Percentiles rank a stretch among this genome's conserved stretches.
Conservation (phyloP, 2,113 vertebrate genomes). For the Serilophus lunatus region DNA sequence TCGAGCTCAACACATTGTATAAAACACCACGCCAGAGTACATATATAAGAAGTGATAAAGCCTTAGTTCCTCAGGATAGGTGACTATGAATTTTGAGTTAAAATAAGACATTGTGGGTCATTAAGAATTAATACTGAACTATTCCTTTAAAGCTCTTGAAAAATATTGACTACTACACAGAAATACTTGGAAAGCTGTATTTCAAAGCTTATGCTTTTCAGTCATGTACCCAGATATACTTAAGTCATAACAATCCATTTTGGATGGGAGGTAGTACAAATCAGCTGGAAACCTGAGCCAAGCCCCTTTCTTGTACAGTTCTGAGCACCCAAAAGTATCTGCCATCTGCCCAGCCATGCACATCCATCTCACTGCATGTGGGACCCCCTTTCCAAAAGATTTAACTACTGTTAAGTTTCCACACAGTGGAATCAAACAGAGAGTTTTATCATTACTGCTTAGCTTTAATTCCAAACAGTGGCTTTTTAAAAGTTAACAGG, state of each 20-base stretch:
- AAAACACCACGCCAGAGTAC: no score
- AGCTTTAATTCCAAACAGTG: not conserved
- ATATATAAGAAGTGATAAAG: not conserved
- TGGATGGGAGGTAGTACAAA: not conserved
- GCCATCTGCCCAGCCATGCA: not conserved
- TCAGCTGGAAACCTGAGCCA: not conserved
- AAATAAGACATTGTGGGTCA: not conserved
- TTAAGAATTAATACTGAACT: not conserved
- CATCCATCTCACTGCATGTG: accelerated
- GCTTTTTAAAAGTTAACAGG: not conserved
- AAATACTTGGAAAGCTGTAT: not conserved
- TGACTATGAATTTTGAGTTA: not conserved
- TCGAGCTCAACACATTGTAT: not conserved
- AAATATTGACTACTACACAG: not conserved
- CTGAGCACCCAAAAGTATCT: not conserved
- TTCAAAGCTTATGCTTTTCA: not conserved
- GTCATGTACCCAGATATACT: not conserved
- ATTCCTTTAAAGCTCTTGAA: not conserved
- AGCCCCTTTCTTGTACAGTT: not conserved
- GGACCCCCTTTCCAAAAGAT: not conserved
- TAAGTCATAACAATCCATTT: not conserved
- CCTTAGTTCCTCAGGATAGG: not conserved
- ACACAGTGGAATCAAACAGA: not conserved
- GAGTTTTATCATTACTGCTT: not conserved
- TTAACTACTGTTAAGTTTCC: not conserved